Evolutionary conservation across 2,888 invertebrate genomes (phyloP), one percentile per base, ranked within the genome.

Genomic region (Lasioglossum lativentre): DNA sequence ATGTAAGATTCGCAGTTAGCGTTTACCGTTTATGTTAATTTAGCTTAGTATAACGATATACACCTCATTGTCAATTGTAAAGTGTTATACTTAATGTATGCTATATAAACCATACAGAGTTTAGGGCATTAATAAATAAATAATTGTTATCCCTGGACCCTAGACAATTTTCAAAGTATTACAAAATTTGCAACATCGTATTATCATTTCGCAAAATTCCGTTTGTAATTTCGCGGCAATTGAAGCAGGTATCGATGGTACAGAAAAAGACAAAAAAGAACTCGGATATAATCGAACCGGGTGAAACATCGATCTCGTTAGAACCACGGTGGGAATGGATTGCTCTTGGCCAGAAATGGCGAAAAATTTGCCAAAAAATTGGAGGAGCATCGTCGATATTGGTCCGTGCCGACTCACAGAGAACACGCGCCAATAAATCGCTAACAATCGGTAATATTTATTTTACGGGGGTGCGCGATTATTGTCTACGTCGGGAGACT

Each of bases 401-500:
- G 42, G 73, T 45, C 27, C 23, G 19, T 6, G 19, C 68, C 4
- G 63, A 34, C 19, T 8, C 12, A 10, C 16, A 8, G 23, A 19
- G 52, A 27, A 80, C 52, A 73, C n/a, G 27, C 68, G 27, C 34
- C 52, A 38, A 82, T 75, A 82, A 82, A 82, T 82, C 38, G 68
- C 6, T 38, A 71, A 70, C 47, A 27, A 59, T n/a, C 19, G 52
- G 34, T 40, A 40, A 82, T 72, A 83, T 82, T 83, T 83, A 71
- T 83, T 75, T 80, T 75, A 66, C 47, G 16, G 47, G 70, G 27
- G 52, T 4, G 38, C n/a, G 40, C 82, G 75, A 82, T 83, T 75
- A 83, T 83, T 75, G 81, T 75, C 82, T 75, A 72, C 42, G 63
- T 19, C 47, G 40, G 27, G 42, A 34, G 71, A 52, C n/a, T 81